Evolutionary conservation across 2,888 invertebrate species (phyloP), one percentile per base, ranked within the genome.

Genomic region (Protodeltote pygarga): DNA sequence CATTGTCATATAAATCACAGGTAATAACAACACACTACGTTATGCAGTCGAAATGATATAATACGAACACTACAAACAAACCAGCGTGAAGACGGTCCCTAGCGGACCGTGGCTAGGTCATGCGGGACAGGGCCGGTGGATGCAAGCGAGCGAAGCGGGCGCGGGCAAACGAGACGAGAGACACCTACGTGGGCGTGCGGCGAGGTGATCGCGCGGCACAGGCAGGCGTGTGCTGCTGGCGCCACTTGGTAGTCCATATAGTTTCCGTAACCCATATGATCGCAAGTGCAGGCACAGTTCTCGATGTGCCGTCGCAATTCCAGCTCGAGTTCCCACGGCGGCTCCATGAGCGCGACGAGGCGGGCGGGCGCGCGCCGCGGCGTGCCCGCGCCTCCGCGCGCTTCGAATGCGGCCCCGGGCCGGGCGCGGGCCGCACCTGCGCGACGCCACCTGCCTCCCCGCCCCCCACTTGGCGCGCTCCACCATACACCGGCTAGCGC

Each of bases 241-340:
- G 89, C 85, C 88, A 96, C 96, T 95, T 96, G 96, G 92, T 97
- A 97, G 93, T 97, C 97, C 95, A 96, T 95, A 87, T 95, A 97
- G 93, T 97, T 97, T 76, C 97, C 97, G 93, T 96, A 97, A 83
- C 97, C 97, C 96, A 97, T 96, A 93, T 97, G 97, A 93, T 97
- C 96, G 94, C 97, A 97, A 77, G 96, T 95, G 93, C 97, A 97
- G 73, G 96, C 95, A 93, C 97, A 97, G 85, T 95, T 95, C 89
- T 96, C 96, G 86, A 97, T 97, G 93, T 97, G 97, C 87, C 95
- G 95, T 84, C 96, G 94, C 88, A 97, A 94, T 93, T 97, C 97
- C 83, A 96, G 94, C 88, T 97, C 96, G 77, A 96, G 92, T 83
- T 94, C 94, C 92, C 94, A 92, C 66, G 90, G 89, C 73, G 90